Evolutionary conservation across 2,888 invertebrate genomes (phyloP), one percentile per base, ranked within the genome.

Genomic region (Hirtodrosophila alboralis): DNA sequence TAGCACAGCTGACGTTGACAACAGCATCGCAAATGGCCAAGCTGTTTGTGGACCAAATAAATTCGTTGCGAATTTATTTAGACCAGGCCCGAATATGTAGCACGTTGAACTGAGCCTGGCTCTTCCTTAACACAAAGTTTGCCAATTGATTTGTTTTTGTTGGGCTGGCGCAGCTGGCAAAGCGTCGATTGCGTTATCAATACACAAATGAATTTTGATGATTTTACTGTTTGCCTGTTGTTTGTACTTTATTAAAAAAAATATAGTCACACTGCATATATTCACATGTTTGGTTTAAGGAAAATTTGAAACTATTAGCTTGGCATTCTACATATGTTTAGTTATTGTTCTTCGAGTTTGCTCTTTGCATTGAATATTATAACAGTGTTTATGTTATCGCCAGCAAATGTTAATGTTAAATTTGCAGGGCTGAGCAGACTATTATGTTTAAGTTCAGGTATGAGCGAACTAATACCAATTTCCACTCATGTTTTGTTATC

Each of bases 1-100:
- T 51, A 40, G 57, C 62, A 68, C 63, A 74, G 75, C 58, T 71
- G 71, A 71, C 71, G 71, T 71, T 74, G 71, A 62, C 71, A 71
- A 48, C 69, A 59, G 58, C 69, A 62, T 66, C 56, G 38, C 47
- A 47, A 45, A 27, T 36, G 37, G 56, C 43, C 27, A 34, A 43
- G 60, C 49, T 37, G 48, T 38, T 48, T 52, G 12, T 47, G 48
- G 30, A 38, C 47, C 30, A 56, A 10, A 40, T n/a, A 34, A 14
- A 27, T 6, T 23, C n/a, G 23, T 49, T 12, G 27, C 16, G 28
- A 8, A 16, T 33, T 31, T 40, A 14, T 31, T 31, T 13, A 14
- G 21, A 40, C 18, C 18, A 18, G 18, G 18, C 18, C 3, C 18
- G 5, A 18, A 3, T 44, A 48, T 45, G 40, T 36, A 7, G 34